phyloP scores from a whole-genome alignment of 37 sponge, comb jelly and placozoan genomes.

The Dysidea cf. avara region DNA sequence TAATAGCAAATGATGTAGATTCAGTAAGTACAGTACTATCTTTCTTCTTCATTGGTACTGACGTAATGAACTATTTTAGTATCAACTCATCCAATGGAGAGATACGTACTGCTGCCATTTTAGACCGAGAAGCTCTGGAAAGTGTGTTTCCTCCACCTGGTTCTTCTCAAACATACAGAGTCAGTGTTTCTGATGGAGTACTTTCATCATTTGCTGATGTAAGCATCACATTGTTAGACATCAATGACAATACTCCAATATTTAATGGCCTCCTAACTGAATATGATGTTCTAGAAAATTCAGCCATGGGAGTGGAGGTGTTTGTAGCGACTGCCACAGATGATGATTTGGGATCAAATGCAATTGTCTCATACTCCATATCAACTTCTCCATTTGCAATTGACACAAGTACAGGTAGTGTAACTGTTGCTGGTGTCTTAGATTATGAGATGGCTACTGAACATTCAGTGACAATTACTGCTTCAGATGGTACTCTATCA shows the following conservation, averaged over 20 bases:
- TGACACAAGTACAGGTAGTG: slow-evolving; percentile 26
- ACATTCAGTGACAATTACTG: slow-evolving; percentile 30
- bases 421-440: slow-evolving; percentile 15
- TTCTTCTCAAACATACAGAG: slow-evolving; percentile 7
- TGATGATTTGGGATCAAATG: slow-evolving; percentile 54
- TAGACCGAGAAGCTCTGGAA: slow-evolving; percentile 32
- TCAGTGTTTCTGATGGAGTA: slow-evolving; percentile 44
- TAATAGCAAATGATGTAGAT: slow-evolving; percentile 53
- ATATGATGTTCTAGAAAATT: slow-evolving; percentile 43
- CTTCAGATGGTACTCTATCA: slow-evolving; percentile 4
- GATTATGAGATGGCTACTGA: slow-evolving; percentile 32
- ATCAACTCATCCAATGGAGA: slow-evolving; percentile 56
- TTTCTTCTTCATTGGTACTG: slow-evolving; percentile 22
- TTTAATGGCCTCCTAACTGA: slow-evolving; percentile 19
- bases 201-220: slow-evolving; percentile 26
- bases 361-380: slow-evolving; percentile 36
- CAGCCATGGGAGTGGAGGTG: slow-evolving; percentile 19
- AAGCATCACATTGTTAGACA: slow-evolving; percentile 36
- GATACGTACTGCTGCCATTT: slow-evolving; percentile 23
- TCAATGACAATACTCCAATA: slow-evolving; percentile 63
- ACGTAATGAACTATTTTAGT: slow-evolving; percentile 11
- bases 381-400: slow-evolving; percentile 29
- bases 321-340: slow-evolving; percentile 50
- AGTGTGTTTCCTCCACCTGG: background rate
- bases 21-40: slow-evolving; percentile 29